These are phyloP conservation scores for Erannis defoliaria DNA, from an alignment of 2,888 invertebrate species.

Conservation along the genomic window DNA sequence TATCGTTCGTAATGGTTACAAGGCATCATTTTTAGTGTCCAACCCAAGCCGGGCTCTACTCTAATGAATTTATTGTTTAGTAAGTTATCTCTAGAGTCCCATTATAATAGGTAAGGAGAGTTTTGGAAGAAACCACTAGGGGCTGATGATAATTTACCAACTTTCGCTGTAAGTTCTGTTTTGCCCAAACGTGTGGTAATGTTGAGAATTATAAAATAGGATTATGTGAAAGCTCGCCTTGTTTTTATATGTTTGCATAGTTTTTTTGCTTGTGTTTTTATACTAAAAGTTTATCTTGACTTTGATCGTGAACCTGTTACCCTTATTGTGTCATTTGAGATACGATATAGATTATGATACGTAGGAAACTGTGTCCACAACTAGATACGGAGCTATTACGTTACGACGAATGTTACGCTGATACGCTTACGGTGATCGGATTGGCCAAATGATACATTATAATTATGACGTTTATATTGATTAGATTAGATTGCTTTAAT, in stretches of 20 bases:
- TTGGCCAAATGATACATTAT: too few species aligned
- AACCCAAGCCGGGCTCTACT: constrained; percentile 48
- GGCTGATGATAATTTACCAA: constrained; percentile 43
- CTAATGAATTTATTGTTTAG: constrained; percentile 74
- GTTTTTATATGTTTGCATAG: not conserved
- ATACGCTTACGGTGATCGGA: too few species aligned
- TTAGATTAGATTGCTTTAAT: too few species aligned
- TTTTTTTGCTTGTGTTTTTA: not conserved
- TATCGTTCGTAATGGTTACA: constrained; percentile 28
- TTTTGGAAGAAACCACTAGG: constrained; percentile 36
- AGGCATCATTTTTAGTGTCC: constrained; percentile 32
- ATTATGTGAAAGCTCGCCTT: not conserved
- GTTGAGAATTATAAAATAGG: not conserved
- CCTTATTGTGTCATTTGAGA: too few species aligned
- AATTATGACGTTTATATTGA: too few species aligned
- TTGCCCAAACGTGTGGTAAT: constrained; percentile 6
- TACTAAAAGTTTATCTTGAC: too few species aligned
- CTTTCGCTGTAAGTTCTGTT: constrained; percentile 26
- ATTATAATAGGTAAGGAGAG: constrained; percentile 40
- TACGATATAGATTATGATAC: too few species aligned
- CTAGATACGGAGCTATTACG: too few species aligned
- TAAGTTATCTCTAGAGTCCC: constrained; percentile 57
- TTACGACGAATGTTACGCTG: too few species aligned
- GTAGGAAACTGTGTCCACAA: too few species aligned
- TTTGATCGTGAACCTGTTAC: too few species aligned